Conservation (phyloP, 2,797 vertebrate species). For the Coracias cyanogaster region DNA sequence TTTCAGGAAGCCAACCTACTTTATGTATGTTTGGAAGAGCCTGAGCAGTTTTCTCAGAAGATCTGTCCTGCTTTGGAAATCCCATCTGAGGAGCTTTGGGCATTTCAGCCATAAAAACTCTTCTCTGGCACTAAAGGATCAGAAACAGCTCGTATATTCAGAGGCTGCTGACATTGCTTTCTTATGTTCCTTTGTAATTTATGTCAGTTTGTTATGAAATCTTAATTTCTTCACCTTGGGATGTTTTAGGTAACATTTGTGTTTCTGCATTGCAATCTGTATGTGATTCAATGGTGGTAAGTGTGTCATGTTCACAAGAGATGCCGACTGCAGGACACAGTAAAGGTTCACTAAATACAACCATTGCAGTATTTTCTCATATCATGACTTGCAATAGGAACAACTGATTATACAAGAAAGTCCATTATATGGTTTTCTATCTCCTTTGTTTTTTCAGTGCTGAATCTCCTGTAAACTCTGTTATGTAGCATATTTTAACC, state of each 20-base stretch:
- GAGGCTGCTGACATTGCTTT: not conserved
- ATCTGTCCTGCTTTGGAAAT: not conserved
- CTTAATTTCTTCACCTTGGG: not conserved
- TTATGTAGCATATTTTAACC: not conserved
- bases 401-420: not conserved
- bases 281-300: not conserved
- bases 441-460: not conserved
- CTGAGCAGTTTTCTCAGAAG: not conserved
- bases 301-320: not conserved
- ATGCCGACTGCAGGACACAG: not conserved
- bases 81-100: not conserved
- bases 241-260: not conserved
- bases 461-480: not conserved
- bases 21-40: not conserved
- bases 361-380: not conserved
- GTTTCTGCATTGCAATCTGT: not conserved
- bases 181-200: not conserved
- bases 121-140: not conserved
- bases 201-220: not conserved
- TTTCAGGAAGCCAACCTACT: not conserved
- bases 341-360: not conserved
- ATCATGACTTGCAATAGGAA: not conserved
- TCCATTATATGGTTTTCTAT: not conserved
- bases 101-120: rapidly evolving
- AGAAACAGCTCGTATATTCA: not conserved